A percentile compares a stretch with the other conserved stretches of the same genome.
Conservation (phyloP, 1,140 invertebrate genomes). For the Watersipora subatra region DNA sequence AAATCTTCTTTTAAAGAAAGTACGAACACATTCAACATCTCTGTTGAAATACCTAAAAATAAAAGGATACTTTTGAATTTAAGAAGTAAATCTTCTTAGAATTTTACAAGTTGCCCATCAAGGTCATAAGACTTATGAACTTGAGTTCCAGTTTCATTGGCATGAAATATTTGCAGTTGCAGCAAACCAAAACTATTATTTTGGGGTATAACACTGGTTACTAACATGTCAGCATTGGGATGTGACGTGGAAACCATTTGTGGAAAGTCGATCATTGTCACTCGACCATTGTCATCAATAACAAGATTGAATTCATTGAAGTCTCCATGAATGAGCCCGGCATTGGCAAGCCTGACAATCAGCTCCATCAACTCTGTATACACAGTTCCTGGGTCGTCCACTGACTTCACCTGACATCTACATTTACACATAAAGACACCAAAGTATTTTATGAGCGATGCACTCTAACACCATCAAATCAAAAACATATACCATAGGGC, state of each 20-base stretch:
- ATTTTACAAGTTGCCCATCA: too few relatives aligned
- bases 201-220: neutral
- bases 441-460: too few relatives aligned
- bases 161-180: too few relatives aligned
- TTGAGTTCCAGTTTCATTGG: too few relatives aligned
- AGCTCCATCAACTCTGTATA: conserved; percentile 93
- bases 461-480: neutral
- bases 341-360: conserved; percentile 74
- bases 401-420: conserved; percentile 66
- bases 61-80: conserved; percentile 5
- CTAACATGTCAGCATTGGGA: conserved; percentile 73
- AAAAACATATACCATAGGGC: too few relatives aligned
- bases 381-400: conserved; percentile 60
- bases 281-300: conserved; percentile 55
- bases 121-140: too few relatives aligned
- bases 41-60: conserved; percentile 70
- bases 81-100: too few relatives aligned
- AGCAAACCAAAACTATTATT: neutral
- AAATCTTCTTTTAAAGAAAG: conserved; percentile 84
- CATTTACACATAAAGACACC: conserved; percentile 8
- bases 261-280: conserved; percentile 93
- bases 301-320: conserved; percentile 90
- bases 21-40: conserved; percentile 80
- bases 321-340: conserved; percentile 95
- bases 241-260: conserved; percentile 96